Percentiles rank a stretch among this genome's conserved stretches.
Conservation (phyloP, 2,888 invertebrate genomes). For the Drosophila falleni region DNA sequence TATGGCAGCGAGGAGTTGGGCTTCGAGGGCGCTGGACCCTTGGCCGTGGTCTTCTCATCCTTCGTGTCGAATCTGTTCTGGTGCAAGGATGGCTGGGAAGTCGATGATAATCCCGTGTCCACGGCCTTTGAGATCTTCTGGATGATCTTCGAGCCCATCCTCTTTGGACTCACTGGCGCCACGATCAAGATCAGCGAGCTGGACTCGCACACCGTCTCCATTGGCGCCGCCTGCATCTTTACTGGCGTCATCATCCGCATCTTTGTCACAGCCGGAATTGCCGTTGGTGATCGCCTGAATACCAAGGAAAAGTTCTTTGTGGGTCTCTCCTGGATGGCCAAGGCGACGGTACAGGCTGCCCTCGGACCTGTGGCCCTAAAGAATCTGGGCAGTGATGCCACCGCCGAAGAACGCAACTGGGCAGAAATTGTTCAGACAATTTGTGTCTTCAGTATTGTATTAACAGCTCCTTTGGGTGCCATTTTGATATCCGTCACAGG, state of each 20-base stretch:
- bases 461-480: conserved; percentile 94
- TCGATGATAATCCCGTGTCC: conserved; percentile 94
- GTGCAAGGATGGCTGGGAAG: conserved; percentile 93
- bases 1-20: conserved; percentile 94
- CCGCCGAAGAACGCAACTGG: conserved; percentile 87
- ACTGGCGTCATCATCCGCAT: conserved; percentile 89
- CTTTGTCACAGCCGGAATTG: conserved; percentile 88
- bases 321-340: conserved; percentile 96
- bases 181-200: conserved; percentile 93
- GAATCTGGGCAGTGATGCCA: conserved; percentile 86
- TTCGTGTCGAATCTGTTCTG: conserved; percentile 93
- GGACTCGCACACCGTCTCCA: conserved; percentile 89
- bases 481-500: conserved; percentile 93
- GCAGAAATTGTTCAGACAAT: conserved; percentile 91
- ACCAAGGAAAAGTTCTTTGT: conserved; percentile 96
- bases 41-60: conserved; percentile 93
- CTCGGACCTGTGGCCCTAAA: conserved; percentile 92
- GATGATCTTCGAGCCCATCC: conserved; percentile 97
- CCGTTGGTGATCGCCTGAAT: conserved; percentile 92
- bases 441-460: conserved; percentile 92
- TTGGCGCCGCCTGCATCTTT: conserved; percentile 90
- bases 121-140: conserved; percentile 96
- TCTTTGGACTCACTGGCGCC: conserved; percentile 97
- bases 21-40: conserved; percentile 90
- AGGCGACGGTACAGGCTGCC: conserved; percentile 98